A percentile compares a stretch with the other conserved stretches of the same genome.
Evolutionary conservation across 2,113 vertebrate species (phyloP).

Genomic region (Desmodus rotundus): DNA sequence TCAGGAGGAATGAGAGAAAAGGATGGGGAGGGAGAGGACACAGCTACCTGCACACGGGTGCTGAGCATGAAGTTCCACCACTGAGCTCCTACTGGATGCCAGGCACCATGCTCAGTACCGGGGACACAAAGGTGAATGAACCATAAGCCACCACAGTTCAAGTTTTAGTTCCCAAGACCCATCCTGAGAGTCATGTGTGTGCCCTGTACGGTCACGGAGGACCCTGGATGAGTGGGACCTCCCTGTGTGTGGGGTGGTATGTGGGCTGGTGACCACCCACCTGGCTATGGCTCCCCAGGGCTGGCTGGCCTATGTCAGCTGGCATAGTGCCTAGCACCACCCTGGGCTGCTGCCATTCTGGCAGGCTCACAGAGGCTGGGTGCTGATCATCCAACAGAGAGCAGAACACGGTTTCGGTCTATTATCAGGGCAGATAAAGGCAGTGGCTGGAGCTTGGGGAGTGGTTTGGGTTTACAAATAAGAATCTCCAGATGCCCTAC

Average conservation of each 20-base stretch:
- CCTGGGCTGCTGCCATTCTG: background rate
- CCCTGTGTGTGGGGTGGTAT: rapidly evolving
- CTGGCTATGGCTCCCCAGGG: background rate
- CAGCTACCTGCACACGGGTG: background rate
- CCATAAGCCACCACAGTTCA: rapidly evolving
- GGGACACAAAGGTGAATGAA: background rate
- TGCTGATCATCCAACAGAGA: background rate
- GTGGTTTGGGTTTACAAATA: constrained; percentile 9
- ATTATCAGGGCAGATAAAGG: constrained; percentile 68
- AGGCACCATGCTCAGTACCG: background rate
- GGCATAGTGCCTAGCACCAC: background rate
- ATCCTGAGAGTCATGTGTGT: background rate
- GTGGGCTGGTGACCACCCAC: background rate
- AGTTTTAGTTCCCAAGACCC: background rate
- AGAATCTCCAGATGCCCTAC: background rate
- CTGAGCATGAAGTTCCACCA: background rate
- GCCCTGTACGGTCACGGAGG: background rate
- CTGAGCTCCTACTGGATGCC: background rate
- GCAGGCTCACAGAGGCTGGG: background rate
- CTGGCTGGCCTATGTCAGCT: background rate
- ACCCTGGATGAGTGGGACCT: no score
- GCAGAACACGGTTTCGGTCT: constrained; percentile 55
- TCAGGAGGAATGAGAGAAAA: background rate
- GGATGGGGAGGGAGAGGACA: background rate
- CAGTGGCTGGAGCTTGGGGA: background rate